Conservation (phyloP, 1,140 invertebrate species). For the Harpegnathos saltator region DNA sequence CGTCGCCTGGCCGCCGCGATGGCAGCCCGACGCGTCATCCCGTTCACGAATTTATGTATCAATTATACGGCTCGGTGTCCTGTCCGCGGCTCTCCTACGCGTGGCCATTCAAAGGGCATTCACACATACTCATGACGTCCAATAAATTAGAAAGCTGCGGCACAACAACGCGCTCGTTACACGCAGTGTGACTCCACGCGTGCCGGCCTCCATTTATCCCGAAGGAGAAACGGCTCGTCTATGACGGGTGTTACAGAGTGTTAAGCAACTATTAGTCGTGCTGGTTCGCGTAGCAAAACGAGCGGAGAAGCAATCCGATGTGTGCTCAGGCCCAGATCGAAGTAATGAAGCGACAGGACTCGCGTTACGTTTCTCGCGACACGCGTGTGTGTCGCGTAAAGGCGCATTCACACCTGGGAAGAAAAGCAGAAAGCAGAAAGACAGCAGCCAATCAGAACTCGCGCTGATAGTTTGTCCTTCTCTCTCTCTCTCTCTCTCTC, state of each 20-base stretch:
- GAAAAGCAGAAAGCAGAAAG: no score
- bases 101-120: neutral
- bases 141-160: conserved; percentile 39
- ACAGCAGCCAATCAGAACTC: no score
- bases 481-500: no score
- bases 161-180: conserved; percentile 43
- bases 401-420: no score
- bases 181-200: conserved; percentile 32
- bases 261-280: no score
- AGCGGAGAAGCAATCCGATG: conserved; percentile 31
- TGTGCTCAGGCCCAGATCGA: conserved; percentile 39
- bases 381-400: no score
- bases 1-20: no score
- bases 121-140: conserved; percentile 14
- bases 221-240: conserved; percentile 35
- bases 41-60: conserved; percentile 2
- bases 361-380: conserved; percentile 12
- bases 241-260: conserved; percentile 21
- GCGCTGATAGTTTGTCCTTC: no score
- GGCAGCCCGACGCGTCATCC: neutral
- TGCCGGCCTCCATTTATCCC: conserved; percentile 32
- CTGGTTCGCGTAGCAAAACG: neutral
- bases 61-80: conserved; percentile 14
- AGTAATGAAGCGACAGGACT: conserved; percentile 26
- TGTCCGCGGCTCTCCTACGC: neutral